Evolutionary conservation across 2,113 vertebrate species (phyloP), one percentile per base, ranked within the genome.

Genomic region (Pelobates fuscus): DNA sequence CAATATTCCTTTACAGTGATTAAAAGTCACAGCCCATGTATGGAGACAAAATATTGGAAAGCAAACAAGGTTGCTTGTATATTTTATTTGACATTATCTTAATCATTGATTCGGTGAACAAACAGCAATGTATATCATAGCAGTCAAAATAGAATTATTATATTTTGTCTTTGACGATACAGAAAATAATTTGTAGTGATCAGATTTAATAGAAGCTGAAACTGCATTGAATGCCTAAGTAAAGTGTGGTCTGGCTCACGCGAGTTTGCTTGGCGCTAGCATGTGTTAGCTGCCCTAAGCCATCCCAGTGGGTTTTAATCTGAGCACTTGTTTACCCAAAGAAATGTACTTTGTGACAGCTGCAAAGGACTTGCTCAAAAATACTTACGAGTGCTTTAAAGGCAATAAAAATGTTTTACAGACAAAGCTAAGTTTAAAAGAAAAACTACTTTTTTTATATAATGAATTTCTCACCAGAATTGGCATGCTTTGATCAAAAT

Each of bases 31-130:
- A 71, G 23, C 20, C 30, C n/a, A 21, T 15, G 1, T 1, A 21
- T 21, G 17, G 17, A 72, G 62, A 57, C 30, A 44, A 58, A 66
- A 58, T 23, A 58, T 58, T 55, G 71, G 44, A 26, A 41, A 18
- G 14, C 18, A 14, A 65, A 5, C 32, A 10, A 8, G 20, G 21
- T 24, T 18, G 18, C 60, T 1, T 18, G 17, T 30, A 26, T 21
- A 21, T 52, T 29, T 30, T 11, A 44, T 23, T n/a, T 17, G 18
- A 46, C 30, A 25, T 23, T n/a, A 30, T 8, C 41, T 21, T 30
- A 14, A 49, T 18, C 25, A 6, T 29, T 12, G 1, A 54, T 25
- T n/a, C 23, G 54, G 70, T 21, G 21, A 2, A 29, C 24, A 44
- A 25, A 59, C 1, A 27, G 37, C 17, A 1, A 18, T 27, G 8